Conservation (phyloP, 2,888 invertebrate species). For the Caenorhabditis sp. region DNA sequence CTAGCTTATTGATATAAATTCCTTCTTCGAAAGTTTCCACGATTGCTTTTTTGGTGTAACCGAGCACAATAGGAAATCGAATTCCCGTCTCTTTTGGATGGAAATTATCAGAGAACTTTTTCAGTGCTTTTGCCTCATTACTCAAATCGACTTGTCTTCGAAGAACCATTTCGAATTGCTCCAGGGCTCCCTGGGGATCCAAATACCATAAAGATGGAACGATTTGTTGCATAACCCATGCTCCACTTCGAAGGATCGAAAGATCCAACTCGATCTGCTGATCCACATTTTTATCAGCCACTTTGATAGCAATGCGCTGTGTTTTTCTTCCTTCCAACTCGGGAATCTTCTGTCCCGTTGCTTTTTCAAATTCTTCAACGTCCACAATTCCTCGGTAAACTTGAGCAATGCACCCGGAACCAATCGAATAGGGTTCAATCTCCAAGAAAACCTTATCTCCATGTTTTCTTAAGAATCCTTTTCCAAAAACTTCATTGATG, state of each 20-base stretch:
- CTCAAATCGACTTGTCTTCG: conserved; percentile 84
- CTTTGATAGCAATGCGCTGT: conserved; percentile 76
- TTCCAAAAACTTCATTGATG: conserved; percentile 71
- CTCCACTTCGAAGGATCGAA: conserved; percentile 79
- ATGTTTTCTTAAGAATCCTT: conserved; percentile 60
- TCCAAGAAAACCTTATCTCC: conserved; percentile 82
- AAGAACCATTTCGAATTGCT: conserved; percentile 85
- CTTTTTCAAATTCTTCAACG: conserved; percentile 69
- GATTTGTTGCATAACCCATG: conserved; percentile 63
- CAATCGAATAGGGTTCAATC: conserved; percentile 84
- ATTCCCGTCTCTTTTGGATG: conserved; percentile 80
- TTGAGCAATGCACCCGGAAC: conserved; percentile 86
- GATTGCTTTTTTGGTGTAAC: conserved; percentile 84
- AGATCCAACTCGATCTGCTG: conserved; percentile 84
- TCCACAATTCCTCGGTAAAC: conserved; percentile 82
- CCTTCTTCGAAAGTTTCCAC: conserved; percentile 85
- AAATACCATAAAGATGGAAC: conserved; percentile 84
- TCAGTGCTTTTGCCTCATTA: conserved; percentile 84
- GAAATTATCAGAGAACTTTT: conserved; percentile 84
- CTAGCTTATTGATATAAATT: conserved; percentile 74
- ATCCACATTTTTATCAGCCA: conserved; percentile 84
- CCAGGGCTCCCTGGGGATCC: conserved; percentile 84
- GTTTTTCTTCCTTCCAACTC: conserved; percentile 64
- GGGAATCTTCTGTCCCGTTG: conserved; percentile 61
- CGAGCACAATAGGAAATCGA: conserved; percentile 84